Evolutionary conservation across 2,888 invertebrate species (phyloP).

Genomic region (Quadriops clusia): DNA sequence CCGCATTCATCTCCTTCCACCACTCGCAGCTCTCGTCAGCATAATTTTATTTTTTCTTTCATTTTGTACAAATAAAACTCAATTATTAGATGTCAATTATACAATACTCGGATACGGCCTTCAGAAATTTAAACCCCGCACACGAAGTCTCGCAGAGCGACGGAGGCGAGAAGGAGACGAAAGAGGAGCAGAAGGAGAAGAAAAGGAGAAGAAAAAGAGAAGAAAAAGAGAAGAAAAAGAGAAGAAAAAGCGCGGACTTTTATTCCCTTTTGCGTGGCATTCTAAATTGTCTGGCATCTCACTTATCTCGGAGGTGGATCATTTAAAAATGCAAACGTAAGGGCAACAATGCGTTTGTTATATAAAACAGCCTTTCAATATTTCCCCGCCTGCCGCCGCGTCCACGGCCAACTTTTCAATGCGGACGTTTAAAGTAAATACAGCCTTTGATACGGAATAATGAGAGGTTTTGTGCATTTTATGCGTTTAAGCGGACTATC

Average conservation of each 20-base stretch:
- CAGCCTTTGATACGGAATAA: constrained; percentile 25
- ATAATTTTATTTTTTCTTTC: too few species aligned
- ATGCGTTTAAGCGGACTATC: constrained; percentile 22
- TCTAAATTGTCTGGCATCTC: background rate
- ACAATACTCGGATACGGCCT: constrained; percentile 3
- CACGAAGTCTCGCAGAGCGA: constrained; percentile 1
- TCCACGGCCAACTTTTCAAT: constrained; percentile 15
- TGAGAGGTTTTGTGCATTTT: constrained; percentile 27
- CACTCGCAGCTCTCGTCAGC: too few species aligned
- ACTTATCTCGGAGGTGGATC: background rate
- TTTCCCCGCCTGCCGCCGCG: constrained; percentile 11
- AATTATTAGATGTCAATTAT: constrained; percentile 1
- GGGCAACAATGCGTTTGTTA: constrained; percentile 18
- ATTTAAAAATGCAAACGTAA: constrained; percentile 12
- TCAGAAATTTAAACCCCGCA: background rate
- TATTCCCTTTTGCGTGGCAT: background rate
- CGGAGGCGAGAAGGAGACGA: background rate
- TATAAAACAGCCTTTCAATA: constrained; percentile 12
- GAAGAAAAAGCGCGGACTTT: too few species aligned
- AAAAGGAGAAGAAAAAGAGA: background rate
- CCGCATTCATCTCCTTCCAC: too few species aligned
- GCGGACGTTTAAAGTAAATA: constrained; percentile 27
- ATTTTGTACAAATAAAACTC: too few species aligned
- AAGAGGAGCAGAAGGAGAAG: background rate
- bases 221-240: background rate